phyloP scores from a whole-genome alignment of 1,140 invertebrate genomes.

The Trichomalopsis sarcophagae region DNA sequence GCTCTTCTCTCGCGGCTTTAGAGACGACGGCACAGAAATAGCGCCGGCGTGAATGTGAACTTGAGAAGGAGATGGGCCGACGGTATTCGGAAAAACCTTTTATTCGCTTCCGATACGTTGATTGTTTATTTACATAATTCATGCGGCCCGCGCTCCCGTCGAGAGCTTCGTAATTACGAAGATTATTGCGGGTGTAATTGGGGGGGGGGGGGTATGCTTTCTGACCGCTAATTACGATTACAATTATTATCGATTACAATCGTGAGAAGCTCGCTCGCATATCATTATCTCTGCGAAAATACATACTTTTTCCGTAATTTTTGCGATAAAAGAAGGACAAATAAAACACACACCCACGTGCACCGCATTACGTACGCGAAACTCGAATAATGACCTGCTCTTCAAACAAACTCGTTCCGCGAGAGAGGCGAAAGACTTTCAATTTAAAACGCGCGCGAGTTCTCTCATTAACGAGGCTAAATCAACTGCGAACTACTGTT shows the following conservation, averaged over 20 bases:
- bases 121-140: no score
- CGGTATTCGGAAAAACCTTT: no score
- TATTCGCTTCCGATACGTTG: no score
- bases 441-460: not conserved
- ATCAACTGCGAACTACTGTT: not conserved
- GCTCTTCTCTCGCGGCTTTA: not conserved
- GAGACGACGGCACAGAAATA: not conserved
- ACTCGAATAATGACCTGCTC: not conserved
- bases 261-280: no score
- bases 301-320: not conserved
- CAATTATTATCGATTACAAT: no score
- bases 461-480: not conserved
- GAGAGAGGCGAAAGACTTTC: not conserved
- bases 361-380: not conserved
- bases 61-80: not conserved
- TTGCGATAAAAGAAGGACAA: no score
- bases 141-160: no score
- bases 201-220: no score
- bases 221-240: no score
- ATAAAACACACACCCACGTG: no score
- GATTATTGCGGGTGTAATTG: no score
- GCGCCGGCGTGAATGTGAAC: conserved; percentile 13
- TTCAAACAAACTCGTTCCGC: not conserved
- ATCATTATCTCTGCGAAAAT: not conserved
- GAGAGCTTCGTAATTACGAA: no score